Evolutionary conservation across 2,113 vertebrate genomes (phyloP).

Genomic region (Clarias batrachus): DNA sequence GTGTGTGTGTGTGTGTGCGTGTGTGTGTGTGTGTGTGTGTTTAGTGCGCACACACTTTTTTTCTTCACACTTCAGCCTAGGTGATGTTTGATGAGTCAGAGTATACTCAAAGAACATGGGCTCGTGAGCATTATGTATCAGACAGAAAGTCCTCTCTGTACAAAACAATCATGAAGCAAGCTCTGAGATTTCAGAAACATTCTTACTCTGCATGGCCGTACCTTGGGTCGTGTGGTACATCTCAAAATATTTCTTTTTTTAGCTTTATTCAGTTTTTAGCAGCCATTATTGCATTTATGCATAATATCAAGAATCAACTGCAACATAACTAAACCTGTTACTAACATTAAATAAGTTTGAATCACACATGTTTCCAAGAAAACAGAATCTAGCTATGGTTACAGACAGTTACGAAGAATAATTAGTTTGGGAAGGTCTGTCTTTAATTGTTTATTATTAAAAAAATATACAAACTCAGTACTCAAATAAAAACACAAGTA

Average conservation of each 20-base stretch:
- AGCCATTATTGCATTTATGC: background rate
- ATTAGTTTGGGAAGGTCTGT: background rate
- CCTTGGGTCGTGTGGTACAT: background rate
- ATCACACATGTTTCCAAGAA: background rate
- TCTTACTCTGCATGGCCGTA: background rate
- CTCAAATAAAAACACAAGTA: too few species aligned
- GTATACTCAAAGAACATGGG: constrained; percentile 1
- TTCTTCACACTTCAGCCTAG: background rate
- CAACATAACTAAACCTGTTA: background rate
- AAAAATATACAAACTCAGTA: too few species aligned
- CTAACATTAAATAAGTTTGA: background rate
- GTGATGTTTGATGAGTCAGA: constrained; percentile 32
- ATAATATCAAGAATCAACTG: background rate
- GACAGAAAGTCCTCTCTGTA: background rate
- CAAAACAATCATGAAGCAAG: background rate
- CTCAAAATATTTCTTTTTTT: background rate
- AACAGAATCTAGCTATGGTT: background rate
- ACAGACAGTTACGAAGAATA: background rate
- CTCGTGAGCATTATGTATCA: constrained; percentile 17
- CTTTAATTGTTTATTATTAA: background rate
- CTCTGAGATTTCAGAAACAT: background rate
- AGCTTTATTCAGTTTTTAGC: background rate
- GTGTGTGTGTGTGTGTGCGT: constrained; percentile 8
- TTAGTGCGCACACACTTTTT: background rate
- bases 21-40: background rate